Percentiles rank a stretch among this genome's conserved stretches.
Conservation (phyloP, 2,113 vertebrate genomes). For the Camarhynchus parvulus region DNA sequence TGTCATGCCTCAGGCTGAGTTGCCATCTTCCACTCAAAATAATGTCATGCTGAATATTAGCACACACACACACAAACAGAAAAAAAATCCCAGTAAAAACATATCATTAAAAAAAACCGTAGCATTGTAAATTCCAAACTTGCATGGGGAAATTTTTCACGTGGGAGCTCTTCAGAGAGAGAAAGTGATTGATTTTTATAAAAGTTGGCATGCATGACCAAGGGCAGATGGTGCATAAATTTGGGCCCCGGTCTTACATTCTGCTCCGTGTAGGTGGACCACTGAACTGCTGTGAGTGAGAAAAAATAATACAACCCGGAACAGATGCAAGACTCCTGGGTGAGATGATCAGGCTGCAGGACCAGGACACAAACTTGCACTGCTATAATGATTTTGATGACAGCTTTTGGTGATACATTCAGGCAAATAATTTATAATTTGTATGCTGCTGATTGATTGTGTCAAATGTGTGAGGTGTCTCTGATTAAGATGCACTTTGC, state of each 20-base stretch:
- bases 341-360: neutral
- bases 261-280: constrained; percentile 50
- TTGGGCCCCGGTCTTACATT: constrained; percentile 44
- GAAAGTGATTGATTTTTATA: constrained; percentile 53
- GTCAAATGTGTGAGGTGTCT: neutral
- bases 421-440: neutral
- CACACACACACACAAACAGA: neutral
- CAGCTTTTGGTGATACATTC: neutral
- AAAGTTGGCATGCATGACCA: constrained; percentile 46
- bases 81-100: neutral
- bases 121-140: neutral
- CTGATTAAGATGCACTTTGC: neutral
- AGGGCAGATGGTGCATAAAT: constrained; percentile 62
- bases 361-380: neutral
- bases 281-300: constrained; percentile 30
- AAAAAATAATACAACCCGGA: neutral
- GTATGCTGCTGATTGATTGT: neutral
- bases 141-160: neutral
- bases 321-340: constrained; percentile 21
- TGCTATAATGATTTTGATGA: neutral
- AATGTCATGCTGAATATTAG: neutral
- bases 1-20: constrained; percentile 46
- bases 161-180: constrained; percentile 4
- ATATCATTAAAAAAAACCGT: neutral
- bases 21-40: constrained; percentile 37